These are phyloP conservation scores for Acrobasis repandana DNA, from an alignment of 2,888 invertebrate genomes.

Conservation along the genomic window DNA sequence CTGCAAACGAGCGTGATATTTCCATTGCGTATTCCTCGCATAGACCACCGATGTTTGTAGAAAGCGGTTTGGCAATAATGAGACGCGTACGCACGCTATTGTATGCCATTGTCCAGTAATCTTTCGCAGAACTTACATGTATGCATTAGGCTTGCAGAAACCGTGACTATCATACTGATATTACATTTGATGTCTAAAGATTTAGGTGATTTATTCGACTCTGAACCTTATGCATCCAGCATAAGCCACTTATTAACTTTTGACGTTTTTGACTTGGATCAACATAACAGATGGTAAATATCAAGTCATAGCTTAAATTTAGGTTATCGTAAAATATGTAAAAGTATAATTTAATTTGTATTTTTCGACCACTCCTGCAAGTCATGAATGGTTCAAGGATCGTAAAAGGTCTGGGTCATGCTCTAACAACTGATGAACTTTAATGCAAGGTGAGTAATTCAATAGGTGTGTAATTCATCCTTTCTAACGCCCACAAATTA, in stretches of 20 bases:
- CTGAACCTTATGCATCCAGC: too few species aligned
- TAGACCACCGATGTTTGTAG: slow-evolving; percentile 67
- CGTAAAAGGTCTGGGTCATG: slow-evolving; percentile 58
- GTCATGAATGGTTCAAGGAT: slow-evolving; percentile 42
- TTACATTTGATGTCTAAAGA: slow-evolving; percentile 24
- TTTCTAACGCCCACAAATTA: slow-evolving; percentile 49
- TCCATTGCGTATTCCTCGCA: slow-evolving; percentile 66
- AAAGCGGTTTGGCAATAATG: slow-evolving; percentile 80
- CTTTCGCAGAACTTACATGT: slow-evolving; percentile 76
- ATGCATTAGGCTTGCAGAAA: slow-evolving; percentile 61
- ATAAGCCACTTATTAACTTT: neutral
- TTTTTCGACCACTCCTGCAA: slow-evolving; percentile 1
- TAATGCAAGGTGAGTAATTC: slow-evolving; percentile 64
- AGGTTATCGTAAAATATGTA: neutral
- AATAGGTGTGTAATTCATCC: slow-evolving; percentile 49
- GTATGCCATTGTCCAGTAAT: slow-evolving; percentile 77
- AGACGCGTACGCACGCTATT: slow-evolving; percentile 69
- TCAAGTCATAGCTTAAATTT: neutral
- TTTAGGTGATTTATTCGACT: slow-evolving; percentile 6
- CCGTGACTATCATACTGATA: slow-evolving; percentile 62
- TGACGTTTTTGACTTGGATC: too few species aligned
- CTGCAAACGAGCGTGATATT: slow-evolving; percentile 39
- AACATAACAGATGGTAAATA: neutral
- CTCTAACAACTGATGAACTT: slow-evolving; percentile 48
- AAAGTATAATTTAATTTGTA: neutral